Evolutionary conservation across 92 coral and sea anemone genomes (phyloP), one percentile per base, ranked within the genome.

Genomic region (Ricordea florida): DNA sequence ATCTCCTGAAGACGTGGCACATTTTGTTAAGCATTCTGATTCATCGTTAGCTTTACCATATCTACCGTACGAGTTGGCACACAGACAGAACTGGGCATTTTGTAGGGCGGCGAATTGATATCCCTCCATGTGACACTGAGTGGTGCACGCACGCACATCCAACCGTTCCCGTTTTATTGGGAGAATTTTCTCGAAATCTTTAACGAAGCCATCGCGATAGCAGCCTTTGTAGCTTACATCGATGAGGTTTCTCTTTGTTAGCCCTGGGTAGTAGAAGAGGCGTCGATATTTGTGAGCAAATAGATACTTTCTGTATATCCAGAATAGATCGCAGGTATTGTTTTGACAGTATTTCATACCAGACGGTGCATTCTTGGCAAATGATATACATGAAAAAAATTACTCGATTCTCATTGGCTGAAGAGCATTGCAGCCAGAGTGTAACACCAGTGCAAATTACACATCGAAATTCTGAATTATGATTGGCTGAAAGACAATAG

Each of bases 81-180:
- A 85, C 85, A 69, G 59, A 62, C 90, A 85, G 65, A 58, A 78
- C 80, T 26, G 41, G 21, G 74, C 90, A 22, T 78, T 51, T 34
- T 81, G 85, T 23, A 85, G 14, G 0, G 80, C 90, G 6, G 85
- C 85, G 69, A 15, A 78, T 15, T 35, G 36, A 34, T 69, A 69
- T 2, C 45, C 58, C 31, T 50, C 9, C 27, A 44, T 8, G 1
- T 59, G 80, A 43, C 90, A 85, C 32, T 59, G 51, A 1, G 22
- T 52, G 9, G 74, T 37, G 35, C 90, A 85, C 0, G 80, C 20
- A 30, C 23, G 79, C 30, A 78, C 90, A 9, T 50, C 52, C 15
- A 70, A 51, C 20, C 31, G 32, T 18, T 70, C 51, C 25, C 78
- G 78, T 40, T 55, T 55, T 5, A 70, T 55, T 25, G 63, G 76